phyloP scores from a whole-genome alignment of 2,797 vertebrate genomes.

The Melanotaenia trifasciata region DNA sequence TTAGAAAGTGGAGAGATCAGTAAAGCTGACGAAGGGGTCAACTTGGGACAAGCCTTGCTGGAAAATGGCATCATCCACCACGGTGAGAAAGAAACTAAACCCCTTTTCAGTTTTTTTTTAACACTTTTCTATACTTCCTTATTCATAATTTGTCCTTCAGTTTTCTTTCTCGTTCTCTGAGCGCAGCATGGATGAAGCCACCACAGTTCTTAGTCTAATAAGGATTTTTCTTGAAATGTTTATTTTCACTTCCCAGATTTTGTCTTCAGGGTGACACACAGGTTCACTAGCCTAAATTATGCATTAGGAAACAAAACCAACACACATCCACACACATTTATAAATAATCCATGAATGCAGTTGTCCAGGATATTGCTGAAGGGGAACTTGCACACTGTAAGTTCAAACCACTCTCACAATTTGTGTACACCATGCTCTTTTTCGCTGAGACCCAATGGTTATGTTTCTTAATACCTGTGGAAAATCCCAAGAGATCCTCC shows the following conservation, averaged over 20 bases:
- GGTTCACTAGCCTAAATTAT: conserved; percentile 48
- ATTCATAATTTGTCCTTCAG: background rate
- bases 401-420: conserved; percentile 24
- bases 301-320: conserved; percentile 29
- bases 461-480: conserved; percentile 58
- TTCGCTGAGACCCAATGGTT: conserved; percentile 33
- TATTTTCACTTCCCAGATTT: conserved; percentile 13
- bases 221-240: conserved; percentile 9
- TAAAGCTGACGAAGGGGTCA: conserved; percentile 96
- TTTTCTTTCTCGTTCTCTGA: conserved; percentile 13
- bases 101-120: background rate
- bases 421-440: conserved; percentile 22
- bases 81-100: conserved; percentile 81
- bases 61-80: conserved; percentile 99
- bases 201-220: conserved; percentile 1
- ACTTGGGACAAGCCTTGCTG: conserved; percentile 95
- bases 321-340: conserved; percentile 11
- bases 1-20: conserved; percentile 97
- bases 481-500: conserved; percentile 63
- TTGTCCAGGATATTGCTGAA: conserved; percentile 37
- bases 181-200: background rate
- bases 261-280: conserved; percentile 26
- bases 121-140: background rate
- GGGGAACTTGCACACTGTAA: conserved; percentile 23
- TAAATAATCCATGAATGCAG: conserved; percentile 53